Conservation (phyloP, 1,140 invertebrate genomes). For the Lucilia cuprina region DNA sequence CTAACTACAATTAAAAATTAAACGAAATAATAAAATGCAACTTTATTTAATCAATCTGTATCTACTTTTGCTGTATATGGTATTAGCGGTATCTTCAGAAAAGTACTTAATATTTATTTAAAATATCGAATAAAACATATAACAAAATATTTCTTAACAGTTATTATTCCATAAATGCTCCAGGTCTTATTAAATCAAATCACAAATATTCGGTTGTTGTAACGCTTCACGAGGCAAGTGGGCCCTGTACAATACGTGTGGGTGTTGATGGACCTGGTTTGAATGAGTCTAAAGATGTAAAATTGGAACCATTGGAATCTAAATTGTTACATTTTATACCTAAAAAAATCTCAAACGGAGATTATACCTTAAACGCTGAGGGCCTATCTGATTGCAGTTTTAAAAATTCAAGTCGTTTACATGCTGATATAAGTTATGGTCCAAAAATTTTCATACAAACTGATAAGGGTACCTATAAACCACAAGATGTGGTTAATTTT, state of each 20-base stretch:
- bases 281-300: conserved; percentile 72
- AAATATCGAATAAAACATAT: background rate
- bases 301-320: conserved; percentile 68
- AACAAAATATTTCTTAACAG: conserved; percentile 59
- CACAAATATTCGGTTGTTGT: conserved; percentile 84
- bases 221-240: conserved; percentile 68
- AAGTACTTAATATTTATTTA: background rate
- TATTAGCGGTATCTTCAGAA: background rate
- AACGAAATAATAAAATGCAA: background rate
- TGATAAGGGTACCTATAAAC: conserved; percentile 90
- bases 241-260: conserved; percentile 73
- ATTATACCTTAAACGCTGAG: background rate
- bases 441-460: conserved; percentile 63
- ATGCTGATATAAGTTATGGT: conserved; percentile 38
- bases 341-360: background rate
- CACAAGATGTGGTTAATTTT: conserved; percentile 83
- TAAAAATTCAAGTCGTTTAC: conserved; percentile 25
- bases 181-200: conserved; percentile 81
- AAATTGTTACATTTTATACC: background rate
- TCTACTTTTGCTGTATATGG: background rate
- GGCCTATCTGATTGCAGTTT: background rate
- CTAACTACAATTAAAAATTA: background rate
- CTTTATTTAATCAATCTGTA: background rate
- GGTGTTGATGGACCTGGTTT: conserved; percentile 76
- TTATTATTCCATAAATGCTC: conserved; percentile 80